phyloP scores from a whole-genome alignment of 2,797 vertebrate genomes.

The Enoplosus armatus region DNA sequence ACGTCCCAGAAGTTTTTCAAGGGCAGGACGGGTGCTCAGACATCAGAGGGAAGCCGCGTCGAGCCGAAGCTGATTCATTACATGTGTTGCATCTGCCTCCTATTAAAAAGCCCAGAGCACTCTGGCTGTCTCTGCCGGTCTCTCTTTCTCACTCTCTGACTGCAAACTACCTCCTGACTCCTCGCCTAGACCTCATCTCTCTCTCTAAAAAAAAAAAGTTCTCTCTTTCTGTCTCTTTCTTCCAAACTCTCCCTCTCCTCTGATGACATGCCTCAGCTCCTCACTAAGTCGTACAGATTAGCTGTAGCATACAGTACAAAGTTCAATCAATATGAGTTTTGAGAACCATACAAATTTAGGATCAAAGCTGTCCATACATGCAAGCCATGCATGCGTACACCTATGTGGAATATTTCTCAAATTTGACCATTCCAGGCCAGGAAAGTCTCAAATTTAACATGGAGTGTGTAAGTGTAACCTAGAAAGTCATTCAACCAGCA shows the following conservation, averaged over 20 bases:
- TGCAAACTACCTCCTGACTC: constrained; percentile 73
- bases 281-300: constrained; percentile 45
- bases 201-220: constrained; percentile 45
- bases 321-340: constrained; percentile 23
- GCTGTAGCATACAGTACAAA: constrained; percentile 7
- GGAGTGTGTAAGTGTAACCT: background rate
- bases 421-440: background rate
- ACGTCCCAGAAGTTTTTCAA: constrained; percentile 86
- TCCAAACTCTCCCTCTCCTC: constrained; percentile 47
- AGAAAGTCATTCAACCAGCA: background rate
- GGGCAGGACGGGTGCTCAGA: constrained; percentile 89
- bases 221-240: constrained; percentile 51
- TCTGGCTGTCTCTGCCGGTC: constrained; percentile 68
- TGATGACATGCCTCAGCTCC: constrained; percentile 49
- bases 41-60: constrained; percentile 87
- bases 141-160: constrained; percentile 65
- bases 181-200: constrained; percentile 52
- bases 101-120: constrained; percentile 80
- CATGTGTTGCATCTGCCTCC: constrained; percentile 84
- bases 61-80: constrained; percentile 88
- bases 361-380: constrained; percentile 4
- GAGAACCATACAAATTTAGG: background rate
- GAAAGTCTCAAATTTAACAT: background rate
- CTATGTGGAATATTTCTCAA: background rate
- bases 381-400: too few relatives aligned